Evolutionary conservation across 2,797 vertebrate species (phyloP).

Genomic region (Leuciscus waleckii): DNA sequence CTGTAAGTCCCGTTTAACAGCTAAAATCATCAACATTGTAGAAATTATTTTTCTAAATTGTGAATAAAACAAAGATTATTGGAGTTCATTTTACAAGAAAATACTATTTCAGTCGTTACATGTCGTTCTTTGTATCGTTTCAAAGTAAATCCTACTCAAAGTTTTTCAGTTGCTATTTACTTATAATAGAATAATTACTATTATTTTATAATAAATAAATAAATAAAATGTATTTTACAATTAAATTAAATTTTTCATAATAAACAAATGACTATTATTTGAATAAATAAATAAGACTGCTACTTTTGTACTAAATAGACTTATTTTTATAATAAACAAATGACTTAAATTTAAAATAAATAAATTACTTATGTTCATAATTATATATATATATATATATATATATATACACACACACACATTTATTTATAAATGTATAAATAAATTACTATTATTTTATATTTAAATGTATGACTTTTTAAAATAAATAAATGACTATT

Average conservation of each 20-base stretch:
- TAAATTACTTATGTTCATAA: not conserved
- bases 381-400: too few relatives aligned
- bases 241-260: not conserved
- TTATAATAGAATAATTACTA: not conserved
- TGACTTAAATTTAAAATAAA: too few relatives aligned
- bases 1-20: not conserved
- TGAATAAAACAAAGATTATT: not conserved
- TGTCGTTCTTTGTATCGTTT: too few relatives aligned
- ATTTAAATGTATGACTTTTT: not conserved
- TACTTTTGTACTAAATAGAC: too few relatives aligned
- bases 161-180: not conserved
- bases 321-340: not conserved
- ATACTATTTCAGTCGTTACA: too few relatives aligned
- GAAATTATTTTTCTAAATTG: not conserved
- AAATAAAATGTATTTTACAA: not conserved
- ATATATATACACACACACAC: too few relatives aligned
- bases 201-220: not conserved
- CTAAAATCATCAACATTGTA: not conserved
- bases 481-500: not conserved
- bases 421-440: not conserved
- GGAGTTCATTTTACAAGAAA: not conserved
- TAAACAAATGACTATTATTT: not conserved
- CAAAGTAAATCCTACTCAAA: not conserved
- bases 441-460: not conserved
- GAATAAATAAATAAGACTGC: not conserved